A percentile compares a stretch with the other conserved stretches of the same genome.
These are phyloP conservation scores for Carabus problematicus DNA, from an alignment of 2,888 invertebrate genomes.

Conservation along the genomic window DNA sequence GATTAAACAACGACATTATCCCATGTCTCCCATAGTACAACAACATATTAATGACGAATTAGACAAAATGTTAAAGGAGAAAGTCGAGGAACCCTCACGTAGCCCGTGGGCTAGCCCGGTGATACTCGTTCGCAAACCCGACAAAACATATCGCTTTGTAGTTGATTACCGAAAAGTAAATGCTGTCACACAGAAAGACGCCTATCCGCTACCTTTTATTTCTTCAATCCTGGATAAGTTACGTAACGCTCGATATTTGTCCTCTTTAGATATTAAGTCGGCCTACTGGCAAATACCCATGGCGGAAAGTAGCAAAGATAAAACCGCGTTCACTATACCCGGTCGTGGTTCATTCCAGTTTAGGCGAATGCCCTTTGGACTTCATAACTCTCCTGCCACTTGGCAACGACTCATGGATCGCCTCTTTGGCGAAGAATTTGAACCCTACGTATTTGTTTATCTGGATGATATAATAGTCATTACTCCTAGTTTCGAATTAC, in stretches of 20 bases:
- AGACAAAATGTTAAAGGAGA: too few species aligned
- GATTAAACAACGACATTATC: too few species aligned
- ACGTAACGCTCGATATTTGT: constrained; percentile 33
- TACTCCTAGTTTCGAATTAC: neutral
- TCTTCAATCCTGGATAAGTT: constrained; percentile 1
- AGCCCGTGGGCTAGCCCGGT: too few species aligned
- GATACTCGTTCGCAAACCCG: too few species aligned
- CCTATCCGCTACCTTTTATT: neutral
- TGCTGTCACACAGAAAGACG: neutral
- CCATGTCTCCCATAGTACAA: too few species aligned
- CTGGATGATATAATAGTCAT: constrained; percentile 3
- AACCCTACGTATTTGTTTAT: constrained; percentile 24
- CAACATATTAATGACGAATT: too few species aligned
- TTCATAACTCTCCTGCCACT: constrained; percentile 18
- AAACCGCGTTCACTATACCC: too few species aligned
- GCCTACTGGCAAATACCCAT: constrained; percentile 25
- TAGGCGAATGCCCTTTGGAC: neutral
- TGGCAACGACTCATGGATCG: constrained; percentile 45
- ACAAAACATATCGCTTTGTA: too few species aligned
- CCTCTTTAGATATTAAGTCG: constrained; percentile 33
- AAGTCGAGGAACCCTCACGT: too few species aligned
- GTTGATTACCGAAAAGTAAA: too few species aligned
- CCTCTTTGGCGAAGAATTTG: constrained; percentile 43
- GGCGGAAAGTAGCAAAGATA: constrained; percentile 21
- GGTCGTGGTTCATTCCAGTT: constrained; percentile 22